These are phyloP conservation scores for Brachionus sp. DNA, from an alignment of 1,140 invertebrate species.

Conservation along the genomic window DNA sequence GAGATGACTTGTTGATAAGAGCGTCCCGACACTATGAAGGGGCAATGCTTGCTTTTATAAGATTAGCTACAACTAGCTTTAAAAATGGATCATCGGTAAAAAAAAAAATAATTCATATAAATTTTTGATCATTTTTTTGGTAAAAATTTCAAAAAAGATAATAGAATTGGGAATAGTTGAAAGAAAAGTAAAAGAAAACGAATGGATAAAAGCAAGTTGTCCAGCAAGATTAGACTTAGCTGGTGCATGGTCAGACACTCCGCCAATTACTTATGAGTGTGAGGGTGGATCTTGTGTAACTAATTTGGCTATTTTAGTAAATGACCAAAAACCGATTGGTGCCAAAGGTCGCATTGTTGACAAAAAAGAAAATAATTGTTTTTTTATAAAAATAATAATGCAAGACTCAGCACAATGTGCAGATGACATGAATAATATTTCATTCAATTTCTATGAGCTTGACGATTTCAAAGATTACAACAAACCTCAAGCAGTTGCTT, in stretches of 20 bases:
- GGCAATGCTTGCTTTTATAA: slow-evolving; percentile 61
- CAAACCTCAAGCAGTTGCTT: slow-evolving; percentile 60
- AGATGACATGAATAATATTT: slow-evolving; percentile 51
- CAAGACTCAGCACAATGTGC: slow-evolving; percentile 48
- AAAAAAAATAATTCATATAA: background rate
- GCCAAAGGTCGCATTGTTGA: slow-evolving; percentile 57
- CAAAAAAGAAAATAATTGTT: slow-evolving; percentile 49
- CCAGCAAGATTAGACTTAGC: slow-evolving; percentile 63
- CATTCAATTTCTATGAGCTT: slow-evolving; percentile 48
- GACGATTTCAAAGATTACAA: slow-evolving; percentile 60
- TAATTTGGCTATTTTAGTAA: slow-evolving; percentile 58
- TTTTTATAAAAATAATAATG: slow-evolving; percentile 27
- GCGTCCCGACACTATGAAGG: slow-evolving; percentile 63
- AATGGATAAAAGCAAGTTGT: slow-evolving; percentile 21
- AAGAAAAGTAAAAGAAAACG: background rate
- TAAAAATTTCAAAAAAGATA: background rate
- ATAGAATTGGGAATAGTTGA: background rate
- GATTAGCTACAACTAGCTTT: slow-evolving; percentile 59
- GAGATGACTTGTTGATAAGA: slow-evolving; percentile 59
- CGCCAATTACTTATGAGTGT: slow-evolving; percentile 63
- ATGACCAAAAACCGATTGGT: slow-evolving; percentile 62
- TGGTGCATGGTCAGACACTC: slow-evolving; percentile 64
- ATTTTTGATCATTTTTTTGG: background rate
- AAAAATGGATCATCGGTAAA: slow-evolving; percentile 52
- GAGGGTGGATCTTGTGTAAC: slow-evolving; percentile 61